Evolutionary conservation across 2,888 invertebrate species (phyloP).

Genomic region (Lithophane socia): DNA sequence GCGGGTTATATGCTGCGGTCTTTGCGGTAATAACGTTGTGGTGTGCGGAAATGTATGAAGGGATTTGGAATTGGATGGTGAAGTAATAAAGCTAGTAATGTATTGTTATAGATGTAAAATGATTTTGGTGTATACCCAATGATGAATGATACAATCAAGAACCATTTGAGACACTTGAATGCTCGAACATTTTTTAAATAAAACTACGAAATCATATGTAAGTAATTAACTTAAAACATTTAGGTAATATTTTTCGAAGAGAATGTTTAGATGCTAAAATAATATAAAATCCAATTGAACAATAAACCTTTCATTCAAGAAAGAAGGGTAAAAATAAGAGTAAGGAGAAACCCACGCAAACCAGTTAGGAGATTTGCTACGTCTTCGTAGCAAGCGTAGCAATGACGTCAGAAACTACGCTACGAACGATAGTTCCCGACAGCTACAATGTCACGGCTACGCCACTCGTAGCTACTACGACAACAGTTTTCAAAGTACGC

Average conservation of each 20-base stretch:
- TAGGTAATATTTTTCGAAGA: not conserved
- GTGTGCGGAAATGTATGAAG: not conserved
- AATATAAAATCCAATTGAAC: not conserved
- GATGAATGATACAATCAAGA: not conserved
- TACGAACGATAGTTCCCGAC: conserved; percentile 4
- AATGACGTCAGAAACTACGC: conserved; percentile 42
- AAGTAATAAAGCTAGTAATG: not conserved
- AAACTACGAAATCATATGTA: not conserved
- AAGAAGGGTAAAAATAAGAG: no score
- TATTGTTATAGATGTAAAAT: not conserved
- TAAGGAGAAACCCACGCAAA: not conserved
- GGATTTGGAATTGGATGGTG: not conserved
- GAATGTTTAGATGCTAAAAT: not conserved
- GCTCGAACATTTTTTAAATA: not conserved
- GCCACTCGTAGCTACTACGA: conserved; percentile 13
- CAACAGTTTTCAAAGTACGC: not conserved
- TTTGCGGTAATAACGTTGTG: conserved; percentile 1
- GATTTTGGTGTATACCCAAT: not conserved
- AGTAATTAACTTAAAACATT: not conserved
- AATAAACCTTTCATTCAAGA: not conserved
- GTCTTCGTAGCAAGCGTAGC: conserved; percentile 42
- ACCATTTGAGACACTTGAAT: not conserved
- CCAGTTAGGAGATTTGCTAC: not conserved
- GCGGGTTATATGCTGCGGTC: not conserved
- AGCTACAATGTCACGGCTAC: conserved; percentile 48